These are phyloP conservation scores for Cherax destructor DNA, from an alignment of 1,140 invertebrate species.

Conservation along the genomic window DNA sequence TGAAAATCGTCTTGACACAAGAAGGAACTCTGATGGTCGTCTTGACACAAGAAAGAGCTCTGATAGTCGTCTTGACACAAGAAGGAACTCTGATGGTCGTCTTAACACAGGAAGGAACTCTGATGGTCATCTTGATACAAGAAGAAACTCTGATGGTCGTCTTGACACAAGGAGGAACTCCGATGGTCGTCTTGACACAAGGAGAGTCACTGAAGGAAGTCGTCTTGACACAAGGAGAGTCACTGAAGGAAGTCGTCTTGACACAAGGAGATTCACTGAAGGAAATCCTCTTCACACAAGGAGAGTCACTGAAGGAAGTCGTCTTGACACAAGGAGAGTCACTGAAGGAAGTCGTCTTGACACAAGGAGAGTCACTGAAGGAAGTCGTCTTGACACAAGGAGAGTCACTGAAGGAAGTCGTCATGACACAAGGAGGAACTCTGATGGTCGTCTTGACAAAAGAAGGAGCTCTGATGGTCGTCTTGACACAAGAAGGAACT, in stretches of 20 bases:
- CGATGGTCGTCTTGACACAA: no score
- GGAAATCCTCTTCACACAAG: not conserved
- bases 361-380: not conserved
- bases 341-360: not conserved
- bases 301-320: not conserved
- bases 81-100: no score
- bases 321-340: not conserved
- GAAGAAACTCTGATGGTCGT: no score
- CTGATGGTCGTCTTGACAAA: not conserved
- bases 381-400: not conserved
- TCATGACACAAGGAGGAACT: not conserved
- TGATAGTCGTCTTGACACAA: no score
- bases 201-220: not conserved
- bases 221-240: not conserved
- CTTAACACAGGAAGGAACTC: no score
- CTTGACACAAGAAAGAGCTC: no score
- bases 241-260: not conserved
- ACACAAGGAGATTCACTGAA: not conserved
- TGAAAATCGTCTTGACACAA: not conserved
- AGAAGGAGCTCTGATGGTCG: not conserved
- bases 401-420: not conserved
- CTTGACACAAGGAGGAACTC: no score
- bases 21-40: not conserved
- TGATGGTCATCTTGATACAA: no score
- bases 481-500: not conserved